Base-by-base conservation (phyloP, 2,113 vertebrate genomes). In the Dendropsophus ebraccatus region DNA sequence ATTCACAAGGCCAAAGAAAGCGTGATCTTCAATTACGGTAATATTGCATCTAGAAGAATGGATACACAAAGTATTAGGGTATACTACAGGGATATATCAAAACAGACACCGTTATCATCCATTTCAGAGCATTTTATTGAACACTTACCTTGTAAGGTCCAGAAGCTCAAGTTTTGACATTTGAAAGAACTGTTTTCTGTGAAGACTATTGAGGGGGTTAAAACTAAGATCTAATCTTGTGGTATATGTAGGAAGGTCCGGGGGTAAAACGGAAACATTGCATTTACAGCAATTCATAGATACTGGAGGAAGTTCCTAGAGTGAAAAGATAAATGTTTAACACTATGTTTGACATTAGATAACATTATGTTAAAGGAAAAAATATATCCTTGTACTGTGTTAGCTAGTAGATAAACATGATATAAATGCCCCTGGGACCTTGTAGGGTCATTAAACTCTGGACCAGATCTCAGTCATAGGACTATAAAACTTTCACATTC, bases 151-250 rank as follows among this genome's bases (percentile, higher is more conserved):
- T 88, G 93, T 89, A 82, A 95, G 91, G 87, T 95, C 95, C 87
- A 95, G 90, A 84, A 91, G 62, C 35, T 88, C 86, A 21, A 95
- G 83, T 81, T 91, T 90, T 82, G 89, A 87, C 4, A 94, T 86
- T 0, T 25, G 87, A 7, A 89, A 89, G 91, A 95, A 95, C 84
- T 89, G 87, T 81, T 90, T 88, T 49, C 87, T 65, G 0, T n/a
- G 23, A 84, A 95, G 81, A 1, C 41, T 87, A 16, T 58, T 81
- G 88, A 95, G 80, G 1, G 90, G 89, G 77, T 91, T 94, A 91
- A 95, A 95, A 85, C 95, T 95, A 65, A 95, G 89, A 77, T 95
- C 95, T 90, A 95, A 0, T 25, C 77, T 83, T 87, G 91, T 87
- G 17, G 87, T 88, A 78, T 92, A 90, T 16, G 86, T 85, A 76